Conservation (phyloP, 2,113 vertebrate species). For the Oriolus oriolus region DNA sequence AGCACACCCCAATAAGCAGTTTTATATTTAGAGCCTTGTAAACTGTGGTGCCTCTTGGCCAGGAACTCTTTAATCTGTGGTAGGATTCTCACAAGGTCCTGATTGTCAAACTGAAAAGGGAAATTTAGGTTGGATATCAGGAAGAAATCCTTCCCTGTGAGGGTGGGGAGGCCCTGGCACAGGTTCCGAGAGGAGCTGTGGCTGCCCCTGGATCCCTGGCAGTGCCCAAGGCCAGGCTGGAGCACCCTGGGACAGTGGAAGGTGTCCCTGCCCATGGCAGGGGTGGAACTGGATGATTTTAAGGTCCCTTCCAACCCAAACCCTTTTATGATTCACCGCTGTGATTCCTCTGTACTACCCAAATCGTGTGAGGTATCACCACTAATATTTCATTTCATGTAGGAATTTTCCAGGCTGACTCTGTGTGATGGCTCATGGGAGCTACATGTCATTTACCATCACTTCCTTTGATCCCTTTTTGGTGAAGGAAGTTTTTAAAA, state of each 20-base stretch:
- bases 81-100: not conserved
- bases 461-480: not conserved
- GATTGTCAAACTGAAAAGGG: not conserved
- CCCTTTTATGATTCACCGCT: not conserved
- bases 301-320: not conserved
- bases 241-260: accelerated
- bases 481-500: not conserved
- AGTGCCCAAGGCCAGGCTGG: not conserved
- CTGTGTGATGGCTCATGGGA: not conserved
- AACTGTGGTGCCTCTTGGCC: not conserved
- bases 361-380: not conserved
- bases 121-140: not conserved
- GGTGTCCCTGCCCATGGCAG: not conserved
- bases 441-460: not conserved
- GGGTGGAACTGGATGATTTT: not conserved
- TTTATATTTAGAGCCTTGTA: not conserved
- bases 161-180: not conserved
- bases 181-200: not conserved
- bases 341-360: not conserved
- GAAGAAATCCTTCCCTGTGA: not conserved
- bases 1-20: not conserved
- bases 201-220: not conserved
- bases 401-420: not conserved
- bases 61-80: not conserved
- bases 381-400: not conserved